Evolutionary conservation across 2,888 invertebrate species (phyloP).

Genomic region (Baronia brevicornis): DNA sequence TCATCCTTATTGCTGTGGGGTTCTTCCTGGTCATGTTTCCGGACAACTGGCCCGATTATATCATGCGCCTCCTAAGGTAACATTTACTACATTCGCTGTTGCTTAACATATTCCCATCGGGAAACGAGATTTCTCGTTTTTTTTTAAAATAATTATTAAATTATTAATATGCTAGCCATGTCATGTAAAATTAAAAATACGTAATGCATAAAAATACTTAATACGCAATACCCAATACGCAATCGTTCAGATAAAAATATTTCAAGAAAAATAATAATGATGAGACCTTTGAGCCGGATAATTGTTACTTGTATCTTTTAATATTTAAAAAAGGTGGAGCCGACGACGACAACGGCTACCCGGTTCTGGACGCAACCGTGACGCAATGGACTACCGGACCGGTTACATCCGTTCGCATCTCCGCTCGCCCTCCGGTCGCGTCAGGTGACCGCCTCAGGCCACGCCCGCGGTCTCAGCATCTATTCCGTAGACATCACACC

Average conservation of each 20-base stretch:
- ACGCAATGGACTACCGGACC: conserved; percentile 86
- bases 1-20: conserved; percentile 91
- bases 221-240: no score
- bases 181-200: no score
- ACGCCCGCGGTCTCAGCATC: not conserved
- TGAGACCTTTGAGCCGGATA: no score
- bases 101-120: no score
- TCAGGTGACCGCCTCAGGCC: conserved; percentile 83
- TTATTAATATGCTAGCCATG: no score
- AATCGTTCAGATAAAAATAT: no score
- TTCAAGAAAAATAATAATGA: no score
- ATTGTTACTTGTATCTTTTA: no score
- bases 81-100: conserved; percentile 31
- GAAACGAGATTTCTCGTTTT: no score
- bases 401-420: conserved; percentile 94
- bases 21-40: conserved; percentile 96
- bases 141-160: no score
- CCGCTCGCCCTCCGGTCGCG: conserved; percentile 93
- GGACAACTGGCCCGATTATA: conserved; percentile 97
- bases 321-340: conserved; percentile 83
- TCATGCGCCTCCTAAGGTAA: conserved; percentile 90
- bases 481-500: not conserved
- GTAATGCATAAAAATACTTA: no score
- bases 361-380: conserved; percentile 71
- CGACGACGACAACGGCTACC: conserved; percentile 80